A percentile compares a stretch with the other conserved stretches of the same genome.
Evolutionary conservation across 2,888 invertebrate species (phyloP).

Genomic region (Chromoteleia sp.): DNA sequence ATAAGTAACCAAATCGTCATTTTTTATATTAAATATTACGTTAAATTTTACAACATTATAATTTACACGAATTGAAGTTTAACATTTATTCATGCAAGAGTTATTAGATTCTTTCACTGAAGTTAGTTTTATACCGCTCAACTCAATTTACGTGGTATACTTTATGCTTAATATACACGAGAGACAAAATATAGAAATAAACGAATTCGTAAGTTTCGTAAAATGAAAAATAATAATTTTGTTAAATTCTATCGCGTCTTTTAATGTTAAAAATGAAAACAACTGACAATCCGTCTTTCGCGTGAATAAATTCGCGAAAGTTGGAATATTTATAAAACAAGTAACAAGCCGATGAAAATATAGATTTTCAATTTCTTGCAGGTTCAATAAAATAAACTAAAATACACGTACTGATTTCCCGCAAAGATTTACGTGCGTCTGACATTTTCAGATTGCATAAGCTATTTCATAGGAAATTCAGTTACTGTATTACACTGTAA

Average conservation of each 20-base stretch:
- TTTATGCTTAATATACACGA: constrained; percentile 13
- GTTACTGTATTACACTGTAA: constrained; percentile 16
- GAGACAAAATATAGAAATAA: constrained; percentile 24
- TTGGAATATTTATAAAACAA: constrained; percentile 15
- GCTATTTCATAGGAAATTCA: constrained; percentile 15
- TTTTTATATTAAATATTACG: constrained; percentile 18
- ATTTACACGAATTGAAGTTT: constrained; percentile 34
- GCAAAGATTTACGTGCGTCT: constrained; percentile 13
- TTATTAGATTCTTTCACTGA: constrained; percentile 23
- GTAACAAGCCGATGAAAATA: constrained; percentile 1
- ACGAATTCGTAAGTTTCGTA: not conserved
- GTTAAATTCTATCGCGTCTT: not conserved
- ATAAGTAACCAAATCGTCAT: constrained; percentile 25
- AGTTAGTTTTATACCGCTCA: constrained; percentile 24
- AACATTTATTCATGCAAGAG: constrained; percentile 18
- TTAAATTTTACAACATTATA: constrained; percentile 37
- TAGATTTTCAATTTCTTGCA: constrained; percentile 24
- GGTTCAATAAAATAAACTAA: constrained; percentile 23
- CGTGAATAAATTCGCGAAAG: not conserved
- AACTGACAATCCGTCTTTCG: not conserved
- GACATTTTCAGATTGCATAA: constrained; percentile 17
- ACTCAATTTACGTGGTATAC: constrained; percentile 11
- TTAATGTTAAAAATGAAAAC: not conserved
- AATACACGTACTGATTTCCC: constrained; percentile 7
- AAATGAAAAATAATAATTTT: not conserved